Percentiles rank a stretch among this genome's conserved stretches.
These are phyloP conservation scores for Ganaspis sp. DNA, from an alignment of 1,140 invertebrate species.

Conservation along the genomic window DNA sequence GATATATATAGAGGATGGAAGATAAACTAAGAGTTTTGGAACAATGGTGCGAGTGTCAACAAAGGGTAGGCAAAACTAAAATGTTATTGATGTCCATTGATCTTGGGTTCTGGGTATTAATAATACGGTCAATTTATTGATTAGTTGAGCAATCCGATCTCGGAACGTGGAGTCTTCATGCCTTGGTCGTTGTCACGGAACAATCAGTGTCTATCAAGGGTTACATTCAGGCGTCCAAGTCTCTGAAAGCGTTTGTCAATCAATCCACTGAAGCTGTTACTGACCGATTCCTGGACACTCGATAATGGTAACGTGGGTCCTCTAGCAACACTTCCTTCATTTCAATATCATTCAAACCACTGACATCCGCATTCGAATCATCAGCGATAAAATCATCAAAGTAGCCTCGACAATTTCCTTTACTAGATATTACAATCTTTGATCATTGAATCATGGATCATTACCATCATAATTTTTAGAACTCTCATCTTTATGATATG, in stretches of 20 bases:
- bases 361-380: not conserved
- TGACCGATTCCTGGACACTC: constrained; percentile 29
- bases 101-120: constrained; percentile 53
- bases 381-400: not conserved
- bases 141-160: constrained; percentile 48
- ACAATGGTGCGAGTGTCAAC: too few species aligned
- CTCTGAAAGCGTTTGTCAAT: constrained; percentile 51
- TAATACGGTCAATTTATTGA: constrained; percentile 63
- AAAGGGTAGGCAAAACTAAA: too few species aligned
- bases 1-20: too few species aligned
- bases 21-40: too few species aligned
- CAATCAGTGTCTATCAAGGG: constrained; percentile 59
- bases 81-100: too few species aligned
- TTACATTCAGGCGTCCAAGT: constrained; percentile 37
- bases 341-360: not conserved
- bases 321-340: not conserved
- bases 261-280: constrained; percentile 33
- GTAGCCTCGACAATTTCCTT: constrained; percentile 31
- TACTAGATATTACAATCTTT: too few species aligned
- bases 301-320: constrained; percentile 20
- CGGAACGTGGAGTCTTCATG: constrained; percentile 52
- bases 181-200: constrained; percentile 45
- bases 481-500: too few species aligned
- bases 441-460: too few species aligned
- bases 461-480: too few species aligned